Evolutionary conservation across 2,888 invertebrate species (phyloP), one percentile per base, ranked within the genome.

Genomic region (Catocala fraxini): DNA sequence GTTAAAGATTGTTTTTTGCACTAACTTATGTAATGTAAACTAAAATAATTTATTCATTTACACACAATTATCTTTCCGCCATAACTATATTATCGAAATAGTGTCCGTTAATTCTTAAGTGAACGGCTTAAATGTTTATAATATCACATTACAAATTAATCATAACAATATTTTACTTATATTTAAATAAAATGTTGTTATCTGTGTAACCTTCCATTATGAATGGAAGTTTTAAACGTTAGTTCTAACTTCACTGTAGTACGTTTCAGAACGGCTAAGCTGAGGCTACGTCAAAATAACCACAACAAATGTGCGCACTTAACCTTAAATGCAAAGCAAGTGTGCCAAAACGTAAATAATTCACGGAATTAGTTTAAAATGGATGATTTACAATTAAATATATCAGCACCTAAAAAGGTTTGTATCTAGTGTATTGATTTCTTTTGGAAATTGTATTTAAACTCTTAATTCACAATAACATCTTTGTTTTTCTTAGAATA

Each of bases 361-460:
- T 57, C 11, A 45, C 51, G 53, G 25, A 52, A 67, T 59, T 48
- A 12, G 25, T 35, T 34, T 15, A 81, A 78, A 73, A 94, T 94
- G 94, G 94, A 94, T 73, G 94, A 94, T 82, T 85, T 94, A 83
- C 94, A 94, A 76, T 80, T 94, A 63, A 94, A 94, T 88, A 94
- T 94, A 77, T 84, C 89, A 15, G 80, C 83, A 42, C 65, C 80
- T 12, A 91, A 84, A 70, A 91, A 89, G 84, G 94, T 93, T 80
- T 73, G 84, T 80, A 41, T 6, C 15, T 5, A 48, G 35, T 39
- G 61, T 33, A 13, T 6, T 35, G 42, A 7, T 11, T 45, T 34
- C 0, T 35, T 47, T 25, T 34, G 13, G 7, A 46, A 0, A 5
- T 33, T 6, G 12, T 13, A 11, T 41, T 5, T 15, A 15, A 25